phyloP scores from a whole-genome alignment of 2,888 invertebrate species.

The Parapristionchus giblindavisi region DNA sequence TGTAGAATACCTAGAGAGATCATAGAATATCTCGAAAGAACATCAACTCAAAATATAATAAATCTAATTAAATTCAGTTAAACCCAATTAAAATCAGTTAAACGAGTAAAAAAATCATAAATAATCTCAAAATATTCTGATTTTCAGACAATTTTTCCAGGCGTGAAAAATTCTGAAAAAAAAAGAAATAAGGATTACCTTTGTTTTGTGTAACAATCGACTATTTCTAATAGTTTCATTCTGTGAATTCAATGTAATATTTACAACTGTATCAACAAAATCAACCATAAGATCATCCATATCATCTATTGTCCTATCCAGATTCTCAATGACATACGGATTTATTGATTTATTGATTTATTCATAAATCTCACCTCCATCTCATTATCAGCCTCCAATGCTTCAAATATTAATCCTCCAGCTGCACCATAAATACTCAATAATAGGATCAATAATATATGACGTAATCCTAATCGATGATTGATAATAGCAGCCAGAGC shows the following conservation, averaged over 20 bases:
- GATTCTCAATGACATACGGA: conserved; percentile 21
- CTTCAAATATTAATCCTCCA: conserved; percentile 55
- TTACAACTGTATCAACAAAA: neutral
- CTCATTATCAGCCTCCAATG: conserved; percentile 53
- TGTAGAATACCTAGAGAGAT: conserved; percentile 51
- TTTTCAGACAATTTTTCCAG: too few species aligned
- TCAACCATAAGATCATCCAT: conserved; percentile 26
- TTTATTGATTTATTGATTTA: neutral
- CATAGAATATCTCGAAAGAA: too few species aligned
- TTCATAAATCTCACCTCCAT: conserved; percentile 31
- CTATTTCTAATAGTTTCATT: conserved; percentile 5
- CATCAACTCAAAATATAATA: too few species aligned
- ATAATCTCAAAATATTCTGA: too few species aligned
- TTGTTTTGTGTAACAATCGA: conserved; percentile 14
- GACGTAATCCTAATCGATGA: conserved; percentile 60
- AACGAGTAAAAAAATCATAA: too few species aligned
- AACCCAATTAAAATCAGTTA: too few species aligned
- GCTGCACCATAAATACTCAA: conserved; percentile 51
- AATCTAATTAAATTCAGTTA: too few species aligned
- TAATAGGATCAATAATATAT: conserved; percentile 49
- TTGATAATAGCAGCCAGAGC: conserved; percentile 56
- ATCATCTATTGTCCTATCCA: neutral
- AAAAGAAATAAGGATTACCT: too few species aligned
- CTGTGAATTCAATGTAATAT: neutral
- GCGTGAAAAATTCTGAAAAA: too few species aligned